A percentile compares a stretch with the other conserved stretches of the same genome.
These are phyloP conservation scores for Dipodomys merriami DNA, from an alignment of 2,113 vertebrate genomes.

Conservation along the genomic window DNA sequence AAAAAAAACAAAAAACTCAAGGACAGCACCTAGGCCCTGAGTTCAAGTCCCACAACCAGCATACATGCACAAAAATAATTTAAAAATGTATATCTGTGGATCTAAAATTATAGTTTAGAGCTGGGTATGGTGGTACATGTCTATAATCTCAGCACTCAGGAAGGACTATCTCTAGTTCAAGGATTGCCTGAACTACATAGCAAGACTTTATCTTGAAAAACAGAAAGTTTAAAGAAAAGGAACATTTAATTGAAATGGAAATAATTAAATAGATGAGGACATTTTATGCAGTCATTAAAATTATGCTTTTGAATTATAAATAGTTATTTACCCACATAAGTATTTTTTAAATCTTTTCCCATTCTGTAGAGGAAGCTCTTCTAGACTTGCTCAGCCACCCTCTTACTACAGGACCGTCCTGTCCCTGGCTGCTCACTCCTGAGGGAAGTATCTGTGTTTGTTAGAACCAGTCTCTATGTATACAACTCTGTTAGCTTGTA, in stretches of 20 bases:
- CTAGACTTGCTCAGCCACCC: not conserved
- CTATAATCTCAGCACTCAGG: not conserved
- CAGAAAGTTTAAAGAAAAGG: not conserved
- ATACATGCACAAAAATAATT: too few relatives aligned
- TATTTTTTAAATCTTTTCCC: not conserved
- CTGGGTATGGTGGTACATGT: not conserved
- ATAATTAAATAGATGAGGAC: not conserved
- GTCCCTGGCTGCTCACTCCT: not conserved
- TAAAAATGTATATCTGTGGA: not conserved
- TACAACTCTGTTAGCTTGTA: not conserved
- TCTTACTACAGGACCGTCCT: not conserved
- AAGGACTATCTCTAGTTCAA: not conserved
- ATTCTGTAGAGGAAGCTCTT: not conserved
- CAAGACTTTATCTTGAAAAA: not conserved
- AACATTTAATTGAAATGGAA: slow-evolving; percentile 9
- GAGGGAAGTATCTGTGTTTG: not conserved
- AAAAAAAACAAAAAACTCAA: too few relatives aligned
- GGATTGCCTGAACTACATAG: not conserved
- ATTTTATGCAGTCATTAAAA: slow-evolving; percentile 39
- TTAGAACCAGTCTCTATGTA: not conserved
- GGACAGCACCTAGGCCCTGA: too few relatives aligned
- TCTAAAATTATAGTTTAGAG: slow-evolving; percentile 37
- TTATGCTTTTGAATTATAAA: not conserved
- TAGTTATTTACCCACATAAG: not conserved
- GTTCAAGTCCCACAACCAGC: too few relatives aligned